Percentiles rank a stretch among this genome's conserved stretches.
Evolutionary conservation across 2,888 invertebrate species (phyloP).

Genomic region (Diarsia brunnea): DNA sequence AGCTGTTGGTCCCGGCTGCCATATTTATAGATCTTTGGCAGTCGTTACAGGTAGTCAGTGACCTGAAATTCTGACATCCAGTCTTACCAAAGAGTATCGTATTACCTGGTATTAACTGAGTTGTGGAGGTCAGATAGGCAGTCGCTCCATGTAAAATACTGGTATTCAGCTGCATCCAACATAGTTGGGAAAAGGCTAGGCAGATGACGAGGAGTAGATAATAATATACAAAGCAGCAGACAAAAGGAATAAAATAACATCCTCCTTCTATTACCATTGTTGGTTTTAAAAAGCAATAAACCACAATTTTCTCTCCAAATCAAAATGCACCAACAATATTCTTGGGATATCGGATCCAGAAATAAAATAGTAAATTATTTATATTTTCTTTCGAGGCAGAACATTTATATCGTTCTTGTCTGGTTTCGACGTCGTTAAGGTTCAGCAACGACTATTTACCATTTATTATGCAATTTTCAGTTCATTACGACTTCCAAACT

Average conservation of each 20-base stretch:
- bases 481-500: constrained; percentile 23
- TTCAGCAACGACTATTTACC: constrained; percentile 28
- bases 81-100: too few species aligned
- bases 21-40: too few species aligned
- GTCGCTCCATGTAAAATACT: too few species aligned
- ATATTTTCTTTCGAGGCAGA: constrained; percentile 26
- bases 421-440: constrained; percentile 33
- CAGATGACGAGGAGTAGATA: too few species aligned
- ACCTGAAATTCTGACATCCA: too few species aligned
- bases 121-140: too few species aligned
- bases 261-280: too few species aligned
- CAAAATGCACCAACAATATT: constrained; percentile 13
- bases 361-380: constrained; percentile 37
- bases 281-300: not conserved
- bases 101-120: too few species aligned
- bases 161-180: too few species aligned
- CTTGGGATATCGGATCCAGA: not conserved
- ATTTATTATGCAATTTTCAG: constrained; percentile 24
- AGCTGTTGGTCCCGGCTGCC: too few species aligned
- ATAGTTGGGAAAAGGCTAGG: too few species aligned
- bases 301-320: not conserved
- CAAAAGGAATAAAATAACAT: not conserved
- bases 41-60: too few species aligned
- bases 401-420: constrained; percentile 25
- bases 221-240: not conserved